Evolutionary conservation across 2,113 vertebrate species (phyloP).

Genomic region (Penelope pileata): DNA sequence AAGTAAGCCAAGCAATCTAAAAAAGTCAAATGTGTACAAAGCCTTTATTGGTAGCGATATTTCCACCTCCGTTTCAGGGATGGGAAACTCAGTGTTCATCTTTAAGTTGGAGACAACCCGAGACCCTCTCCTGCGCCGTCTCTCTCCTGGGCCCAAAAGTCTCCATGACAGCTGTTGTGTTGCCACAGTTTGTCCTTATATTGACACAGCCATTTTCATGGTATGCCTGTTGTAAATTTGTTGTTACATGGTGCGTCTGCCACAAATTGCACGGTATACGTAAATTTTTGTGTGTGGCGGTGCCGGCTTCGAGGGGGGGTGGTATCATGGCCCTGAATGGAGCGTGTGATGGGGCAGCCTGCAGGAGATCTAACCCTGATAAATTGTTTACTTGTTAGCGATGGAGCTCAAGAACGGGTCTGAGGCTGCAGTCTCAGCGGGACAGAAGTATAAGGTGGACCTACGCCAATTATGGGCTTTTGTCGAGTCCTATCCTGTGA

Average conservation of each 20-base stretch:
- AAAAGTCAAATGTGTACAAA: neutral
- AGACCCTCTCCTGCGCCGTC: neutral
- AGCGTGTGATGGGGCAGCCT: constrained; percentile 81
- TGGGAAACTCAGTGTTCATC: neutral
- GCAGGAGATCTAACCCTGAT: constrained; percentile 86
- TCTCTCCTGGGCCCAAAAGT: constrained; percentile 69
- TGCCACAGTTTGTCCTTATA: constrained; percentile 82
- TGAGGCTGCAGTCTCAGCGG: constrained; percentile 78
- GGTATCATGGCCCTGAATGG: constrained; percentile 79
- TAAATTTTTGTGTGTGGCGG: constrained; percentile 85
- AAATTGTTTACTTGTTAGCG: constrained; percentile 90
- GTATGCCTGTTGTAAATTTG: constrained; percentile 89
- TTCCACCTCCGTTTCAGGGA: neutral
- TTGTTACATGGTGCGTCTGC: constrained; percentile 89
- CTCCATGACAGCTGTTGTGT: constrained; percentile 77
- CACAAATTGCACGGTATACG: constrained; percentile 86
- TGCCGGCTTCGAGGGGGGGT: constrained; percentile 65
- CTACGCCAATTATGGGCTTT: constrained; percentile 88
- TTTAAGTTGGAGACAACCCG: constrained; percentile 50
- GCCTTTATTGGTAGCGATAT: neutral
- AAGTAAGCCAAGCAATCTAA: neutral
- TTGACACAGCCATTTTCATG: constrained; percentile 90
- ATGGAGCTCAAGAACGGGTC: constrained; percentile 78
- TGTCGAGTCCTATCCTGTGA: constrained; percentile 81
- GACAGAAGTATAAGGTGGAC: constrained; percentile 88